phyloP scores from a whole-genome alignment of 2,113 vertebrate genomes.

The Barnardius zonarius region DNA sequence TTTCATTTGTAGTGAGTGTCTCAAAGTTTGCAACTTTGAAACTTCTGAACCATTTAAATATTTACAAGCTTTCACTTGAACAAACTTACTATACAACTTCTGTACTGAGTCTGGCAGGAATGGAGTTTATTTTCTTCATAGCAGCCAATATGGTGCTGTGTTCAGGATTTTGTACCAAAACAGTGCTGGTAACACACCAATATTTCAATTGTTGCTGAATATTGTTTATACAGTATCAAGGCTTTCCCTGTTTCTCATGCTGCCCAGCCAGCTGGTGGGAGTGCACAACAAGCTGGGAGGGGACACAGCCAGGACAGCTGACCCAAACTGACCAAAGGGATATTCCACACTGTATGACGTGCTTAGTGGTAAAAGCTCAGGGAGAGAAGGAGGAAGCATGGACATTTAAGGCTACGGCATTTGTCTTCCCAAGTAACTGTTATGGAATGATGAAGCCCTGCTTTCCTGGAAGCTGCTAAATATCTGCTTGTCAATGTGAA shows the following conservation, averaged over 20 bases:
- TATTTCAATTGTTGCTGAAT: background rate
- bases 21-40: background rate
- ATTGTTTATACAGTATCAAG: background rate
- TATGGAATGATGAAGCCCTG: fast-evolving
- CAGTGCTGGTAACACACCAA: background rate
- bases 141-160: background rate
- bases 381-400: background rate
- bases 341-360: background rate
- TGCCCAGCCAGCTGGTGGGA: background rate
- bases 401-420: background rate
- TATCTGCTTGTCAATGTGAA: background rate
- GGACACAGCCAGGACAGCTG: background rate
- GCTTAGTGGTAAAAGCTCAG: background rate
- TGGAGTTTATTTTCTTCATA: background rate
- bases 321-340: background rate
- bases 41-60: background rate
- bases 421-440: background rate
- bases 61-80: background rate
- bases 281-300: background rate
- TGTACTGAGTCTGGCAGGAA: background rate
- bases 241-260: background rate
- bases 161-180: background rate
- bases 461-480: background rate
- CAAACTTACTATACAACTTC: background rate
- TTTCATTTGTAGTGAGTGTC: background rate